Base-by-base conservation (phyloP, 2,113 vertebrate genomes). In the Danionella cerebrum region DNA sequence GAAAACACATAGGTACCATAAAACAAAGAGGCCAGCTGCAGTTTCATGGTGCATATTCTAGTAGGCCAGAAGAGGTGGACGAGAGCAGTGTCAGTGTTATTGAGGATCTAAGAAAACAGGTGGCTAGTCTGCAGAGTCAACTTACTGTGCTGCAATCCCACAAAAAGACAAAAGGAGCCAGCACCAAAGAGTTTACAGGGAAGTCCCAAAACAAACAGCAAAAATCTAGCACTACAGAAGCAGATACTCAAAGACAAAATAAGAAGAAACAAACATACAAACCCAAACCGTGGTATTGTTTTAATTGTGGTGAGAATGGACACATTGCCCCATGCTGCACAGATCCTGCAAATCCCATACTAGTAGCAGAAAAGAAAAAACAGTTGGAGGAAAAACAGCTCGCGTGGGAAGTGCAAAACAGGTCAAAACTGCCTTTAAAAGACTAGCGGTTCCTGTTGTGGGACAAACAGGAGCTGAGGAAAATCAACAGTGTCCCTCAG, bases 101-200 rank as follows among this genome's bases (percentile, higher is more conserved):
- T 39, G 24, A 45, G 3, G 41, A 50, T n/a, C 51, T 65, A 2
- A 35, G 35, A 39, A 65, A 41, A 27, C 45, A 67, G 19, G 18
- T 67, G 1, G 54, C 35, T 6, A 10, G 14, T 12, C 42, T 73
- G 5, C 55, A 73, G 12, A 68, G 39, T 14, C 66, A 73, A 29
- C 16, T 74, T 5, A 51, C 51, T n/a, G n/a, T n/a, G n/a, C n/a
- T n/a, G n/a, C n/a, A n/a, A n/a, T n/a, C 9, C 25, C 69, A 65
- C 33, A 57, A 50, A 48, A 39, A 41, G 21, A 65, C 21, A 16
- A 57, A 71, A 8, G 19, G 8, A 3, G 2, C 4, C 29, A n/a
- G n/a, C n/a, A n/a, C n/a, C n/a, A n/a, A n/a, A n/a, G n/a, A n/a
- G n/a, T n/a, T n/a, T n/a, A 10, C 19, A 63, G 1, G n/a, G 42